Evolutionary conservation across 1,140 invertebrate genomes (phyloP), one percentile per base, ranked within the genome.

Genomic region (Ephestia elutella): DNA sequence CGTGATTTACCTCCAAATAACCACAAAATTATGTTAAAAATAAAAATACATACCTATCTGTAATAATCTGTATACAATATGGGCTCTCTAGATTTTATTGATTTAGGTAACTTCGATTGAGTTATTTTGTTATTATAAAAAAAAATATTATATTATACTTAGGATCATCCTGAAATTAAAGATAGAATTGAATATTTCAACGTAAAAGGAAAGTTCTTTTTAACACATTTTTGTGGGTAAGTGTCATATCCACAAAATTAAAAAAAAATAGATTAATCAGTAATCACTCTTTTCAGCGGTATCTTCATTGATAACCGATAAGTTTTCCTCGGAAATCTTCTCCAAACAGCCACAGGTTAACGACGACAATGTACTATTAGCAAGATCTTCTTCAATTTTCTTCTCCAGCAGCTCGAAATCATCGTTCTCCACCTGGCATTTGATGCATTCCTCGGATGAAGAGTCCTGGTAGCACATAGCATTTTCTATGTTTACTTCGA

Each of bases 241-340:
- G 21, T 2, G 2, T 2, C 21, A 25, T 13, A 5, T 35, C 1
- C 32, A 35, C 32, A 4, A 35, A 35, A 35, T 35, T 2, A 11
- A 9, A 35, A 35, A 2, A 2, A 44, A 1, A 15, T 44, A 32
- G n/a, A 1, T 4, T 44, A 3, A 44, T 53, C 19, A 53, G n/a
- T 48, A 56, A 66, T 75, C 61, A 78, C 21, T 73, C 70, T 32
- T 70, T 68, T 73, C 70, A 0, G 49, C 20, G 3, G 19, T 18
- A n/a, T 78, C 75, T 19, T 86, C 85, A n/a, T 78, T 81, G 7
- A 82, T 61, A 3, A 63, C 56, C 0, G 83, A 82, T 4, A 88
- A 72, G 57, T 88, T 86, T 54, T 88, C 86, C 57, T 88, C 86
- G 0, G 86, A 88, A 63, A 88, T 88, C 56, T 86, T 88, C 51